phyloP scores from a whole-genome alignment of 2,113 vertebrate genomes.

The Acrocephalus arundinaceus region DNA sequence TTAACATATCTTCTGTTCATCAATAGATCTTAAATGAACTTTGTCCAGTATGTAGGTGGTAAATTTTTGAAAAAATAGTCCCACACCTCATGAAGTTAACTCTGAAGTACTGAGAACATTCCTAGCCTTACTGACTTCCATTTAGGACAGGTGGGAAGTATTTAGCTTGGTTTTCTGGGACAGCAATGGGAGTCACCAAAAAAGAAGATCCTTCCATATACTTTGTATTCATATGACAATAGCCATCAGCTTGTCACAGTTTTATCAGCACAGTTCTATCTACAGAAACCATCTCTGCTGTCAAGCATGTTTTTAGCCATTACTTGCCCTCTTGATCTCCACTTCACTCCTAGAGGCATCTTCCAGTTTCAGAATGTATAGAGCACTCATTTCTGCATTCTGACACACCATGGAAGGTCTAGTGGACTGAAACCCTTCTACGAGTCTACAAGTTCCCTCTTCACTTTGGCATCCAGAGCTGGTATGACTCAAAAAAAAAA shows the following conservation, averaged over 20 bases:
- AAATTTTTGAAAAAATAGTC: neutral
- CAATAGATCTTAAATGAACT: neutral
- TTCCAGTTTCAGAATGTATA: neutral
- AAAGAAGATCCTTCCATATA: neutral
- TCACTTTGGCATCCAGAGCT: neutral
- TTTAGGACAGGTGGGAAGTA: neutral
- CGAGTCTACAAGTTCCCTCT: neutral
- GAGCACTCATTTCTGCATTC: neutral
- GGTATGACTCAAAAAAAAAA: neutral
- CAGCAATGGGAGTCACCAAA: neutral
- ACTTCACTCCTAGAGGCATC: neutral
- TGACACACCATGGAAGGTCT: neutral
- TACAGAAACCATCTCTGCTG: neutral
- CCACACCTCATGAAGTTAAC: neutral
- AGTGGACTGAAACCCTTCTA: neutral
- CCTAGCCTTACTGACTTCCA: neutral
- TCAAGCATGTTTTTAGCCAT: neutral
- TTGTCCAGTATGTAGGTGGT: neutral
- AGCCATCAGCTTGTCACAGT: neutral
- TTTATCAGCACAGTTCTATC: neutral
- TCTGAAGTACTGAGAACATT: neutral
- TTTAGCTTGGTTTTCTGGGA: neutral
- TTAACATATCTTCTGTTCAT: neutral
- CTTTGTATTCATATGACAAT: neutral
- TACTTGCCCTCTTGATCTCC: neutral